Evolutionary conservation across 2,888 invertebrate species (phyloP), one percentile per base, ranked within the genome.

Genomic region (Folsomia manolachei): DNA sequence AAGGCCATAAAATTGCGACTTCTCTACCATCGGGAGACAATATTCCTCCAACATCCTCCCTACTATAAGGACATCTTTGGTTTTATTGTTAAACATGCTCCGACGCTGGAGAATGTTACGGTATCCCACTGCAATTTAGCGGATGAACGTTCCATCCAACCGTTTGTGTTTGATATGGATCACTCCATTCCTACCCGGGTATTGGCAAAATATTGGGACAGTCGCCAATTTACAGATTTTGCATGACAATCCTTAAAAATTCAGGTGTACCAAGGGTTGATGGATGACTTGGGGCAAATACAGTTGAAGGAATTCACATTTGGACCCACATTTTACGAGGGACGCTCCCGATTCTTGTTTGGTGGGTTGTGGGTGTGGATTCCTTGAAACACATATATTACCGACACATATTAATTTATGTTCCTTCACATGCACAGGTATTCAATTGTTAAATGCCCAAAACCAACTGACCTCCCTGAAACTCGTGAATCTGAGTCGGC

Each of bases 31-130:
- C 39, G 64, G 4, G 72, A 69, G 23, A 19, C 56, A 1, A 19
- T 60, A 18, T 56, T 21, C 51, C 64, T 69, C 25, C 69, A 69
- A 2, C 72, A 69, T 14, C 24, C 27, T 1, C 51, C 64, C 2
- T 72, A 72, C 26, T 63, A 63, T 26, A 26, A 63, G 51, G 11
- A 56, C 7, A 39, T 72, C 11, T 69, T 69, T 25, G 69, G 52
- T 1, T 72, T 72, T 69, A 27, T 72, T 1, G 69, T 56, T 1
- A 26, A 51, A 18, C 72, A 72, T 27, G 23, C 27, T 9, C 14
- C 61, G 26, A 65, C 65, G 1, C n/a, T 72, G 1, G 23, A 51
- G 7, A 39, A 69, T 21, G 63, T 69, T 2, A 56, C 27, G 21
- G 25, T 72, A 21, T 53, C 56, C 7, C 63, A 53, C 23, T 64